Evolutionary conservation across 2,797 vertebrate species (phyloP).

Genomic region (Girardinus metallicus): DNA sequence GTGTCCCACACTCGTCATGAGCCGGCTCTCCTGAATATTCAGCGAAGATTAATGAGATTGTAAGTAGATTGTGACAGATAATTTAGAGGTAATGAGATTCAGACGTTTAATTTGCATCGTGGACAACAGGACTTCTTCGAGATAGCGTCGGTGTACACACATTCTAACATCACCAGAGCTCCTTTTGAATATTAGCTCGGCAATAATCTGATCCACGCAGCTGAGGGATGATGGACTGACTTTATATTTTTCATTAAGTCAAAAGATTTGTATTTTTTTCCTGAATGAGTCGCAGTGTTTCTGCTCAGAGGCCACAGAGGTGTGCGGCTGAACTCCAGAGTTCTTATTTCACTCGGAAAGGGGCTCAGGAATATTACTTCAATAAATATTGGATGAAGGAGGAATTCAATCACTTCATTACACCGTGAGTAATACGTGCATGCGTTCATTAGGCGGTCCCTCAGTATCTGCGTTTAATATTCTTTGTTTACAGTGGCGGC

Average conservation of each 20-base stretch:
- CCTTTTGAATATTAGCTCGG: conserved; percentile 51
- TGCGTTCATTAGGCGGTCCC: conserved; percentile 77
- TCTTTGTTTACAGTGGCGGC: conserved; percentile 82
- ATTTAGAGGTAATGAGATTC: conserved; percentile 40
- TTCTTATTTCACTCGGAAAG: conserved; percentile 54
- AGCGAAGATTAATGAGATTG: conserved; percentile 53
- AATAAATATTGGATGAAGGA: conserved; percentile 85
- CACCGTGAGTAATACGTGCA: conserved; percentile 63
- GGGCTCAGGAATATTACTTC: conserved; percentile 75
- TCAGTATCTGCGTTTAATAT: conserved; percentile 78
- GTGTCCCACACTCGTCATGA: conserved; percentile 42
- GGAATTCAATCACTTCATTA: conserved; percentile 80
- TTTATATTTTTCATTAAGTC: conserved; percentile 62
- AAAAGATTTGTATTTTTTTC: conserved; percentile 51
- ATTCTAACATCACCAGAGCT: conserved; percentile 22
- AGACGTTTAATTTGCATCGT: conserved; percentile 29
- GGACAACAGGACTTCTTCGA: conserved; percentile 26
- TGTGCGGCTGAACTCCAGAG: conserved; percentile 34
- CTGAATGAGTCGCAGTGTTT: conserved; percentile 43
- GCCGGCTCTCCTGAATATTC: conserved; percentile 34
- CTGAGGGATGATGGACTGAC: conserved; percentile 53
- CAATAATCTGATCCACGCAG: conserved; percentile 39
- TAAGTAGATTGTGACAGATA: conserved; percentile 28
- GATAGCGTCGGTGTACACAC: conserved; percentile 5
- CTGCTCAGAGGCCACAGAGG: conserved; percentile 25